Conservation (phyloP, 2,797 vertebrate species). For the Staurois parvus region DNA sequence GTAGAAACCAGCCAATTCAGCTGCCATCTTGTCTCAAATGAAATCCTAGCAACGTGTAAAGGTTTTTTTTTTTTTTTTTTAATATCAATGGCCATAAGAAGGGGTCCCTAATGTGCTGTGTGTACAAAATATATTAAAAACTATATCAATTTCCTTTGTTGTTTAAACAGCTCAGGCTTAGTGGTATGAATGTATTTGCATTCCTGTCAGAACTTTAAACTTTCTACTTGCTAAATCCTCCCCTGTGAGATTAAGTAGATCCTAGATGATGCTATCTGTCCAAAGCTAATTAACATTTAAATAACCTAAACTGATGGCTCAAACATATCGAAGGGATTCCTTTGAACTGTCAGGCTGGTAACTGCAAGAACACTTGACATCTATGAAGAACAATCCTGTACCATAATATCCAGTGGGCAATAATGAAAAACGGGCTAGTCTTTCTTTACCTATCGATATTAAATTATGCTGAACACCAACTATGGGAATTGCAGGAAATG, state of each 20-base stretch:
- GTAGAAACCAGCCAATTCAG: too few relatives aligned
- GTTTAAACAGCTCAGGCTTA: background rate
- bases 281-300: constrained; percentile 14
- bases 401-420: background rate
- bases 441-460: background rate
- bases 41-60: background rate
- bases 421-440: background rate
- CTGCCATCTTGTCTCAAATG: background rate
- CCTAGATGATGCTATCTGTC: background rate
- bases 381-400: background rate
- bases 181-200: background rate
- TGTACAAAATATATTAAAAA: background rate
- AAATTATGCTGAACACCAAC: background rate
- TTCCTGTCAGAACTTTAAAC: constrained; percentile 11
- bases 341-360: background rate
- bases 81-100: background rate
- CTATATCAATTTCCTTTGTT: background rate
- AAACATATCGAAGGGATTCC: background rate
- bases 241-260: background rate
- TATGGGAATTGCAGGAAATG: background rate
- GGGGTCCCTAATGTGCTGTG: background rate
- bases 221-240: background rate
- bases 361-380: background rate
- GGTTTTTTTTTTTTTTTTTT: background rate
- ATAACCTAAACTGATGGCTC: background rate